Conservation (phyloP, 2,888 invertebrate genomes). For the Timema cristinae region DNA sequence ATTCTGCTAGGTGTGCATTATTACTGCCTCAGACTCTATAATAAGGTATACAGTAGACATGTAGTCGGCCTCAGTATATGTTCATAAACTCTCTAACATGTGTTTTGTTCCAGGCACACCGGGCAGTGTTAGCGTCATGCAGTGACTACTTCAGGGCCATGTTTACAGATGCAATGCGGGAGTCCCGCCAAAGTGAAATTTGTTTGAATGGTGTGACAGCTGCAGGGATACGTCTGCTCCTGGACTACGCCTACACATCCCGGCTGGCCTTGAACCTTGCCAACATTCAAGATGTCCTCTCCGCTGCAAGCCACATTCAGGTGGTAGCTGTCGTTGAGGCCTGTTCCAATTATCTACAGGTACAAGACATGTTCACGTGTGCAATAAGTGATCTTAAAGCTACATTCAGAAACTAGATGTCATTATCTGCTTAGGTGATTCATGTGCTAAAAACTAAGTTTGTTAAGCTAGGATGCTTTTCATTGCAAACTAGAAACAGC, state of each 20-base stretch:
- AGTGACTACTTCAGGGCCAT: conserved; percentile 72
- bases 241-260: conserved; percentile 68
- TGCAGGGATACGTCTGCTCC: conserved; percentile 57
- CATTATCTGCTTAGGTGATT: too few relatives aligned
- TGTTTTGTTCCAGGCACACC: conserved; percentile 53
- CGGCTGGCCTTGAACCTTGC: conserved; percentile 56
- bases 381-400: too few relatives aligned
- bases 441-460: too few relatives aligned
- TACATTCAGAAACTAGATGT: too few relatives aligned
- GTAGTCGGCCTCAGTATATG: too few relatives aligned
- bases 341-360: conserved; percentile 58
- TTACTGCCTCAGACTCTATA: too few relatives aligned
- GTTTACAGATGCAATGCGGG: conserved; percentile 68
- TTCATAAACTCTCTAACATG: conserved; percentile 26
- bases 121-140: conserved; percentile 65
- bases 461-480: too few relatives aligned
- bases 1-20: too few relatives aligned
- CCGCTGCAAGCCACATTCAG: conserved; percentile 65
- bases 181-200: conserved; percentile 61
- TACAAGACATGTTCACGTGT: conserved; percentile 24
- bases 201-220: conserved; percentile 62
- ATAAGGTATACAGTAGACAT: too few relatives aligned
- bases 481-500: too few relatives aligned
- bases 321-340: conserved; percentile 62
- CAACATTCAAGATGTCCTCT: conserved; percentile 64